Evolutionary conservation across 2,113 vertebrate genomes (phyloP), one percentile per base, ranked within the genome.

Genomic region (Apaloderma vittatum): DNA sequence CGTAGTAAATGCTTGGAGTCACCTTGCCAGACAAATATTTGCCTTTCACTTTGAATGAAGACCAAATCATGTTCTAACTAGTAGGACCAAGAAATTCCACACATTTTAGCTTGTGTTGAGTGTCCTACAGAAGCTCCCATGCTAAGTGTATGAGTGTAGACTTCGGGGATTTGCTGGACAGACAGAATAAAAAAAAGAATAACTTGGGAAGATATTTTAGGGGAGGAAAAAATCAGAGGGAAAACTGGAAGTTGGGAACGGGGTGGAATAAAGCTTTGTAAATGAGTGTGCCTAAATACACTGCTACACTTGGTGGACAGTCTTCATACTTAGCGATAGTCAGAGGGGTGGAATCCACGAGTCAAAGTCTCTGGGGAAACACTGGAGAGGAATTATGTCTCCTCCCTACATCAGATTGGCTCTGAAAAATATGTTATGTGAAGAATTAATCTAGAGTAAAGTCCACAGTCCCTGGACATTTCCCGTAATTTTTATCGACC

Each of bases 1-100:
- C 18, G 2, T 93, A 97, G 93, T 97, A 97, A 96, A 97, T 94
- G 84, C 93, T 95, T 29, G 52, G 90, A 95, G 87, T 97, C 95
- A 97, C 91, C 90, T 93, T 96, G 90, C 97, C 96, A 97, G 94
- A 92, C 90, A 96, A 96, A 97, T 94, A 91, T 93, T 95, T 95
- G 94, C 82, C 80, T 97, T 97, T 97, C 83, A 78, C 82, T 95
- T 94, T 96, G 90, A 95, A 91, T 95, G 85, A 86, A 91, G 88
- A 92, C 96, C 94, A 97, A 86, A 92, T 94, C 93, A 51, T 97
- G 94, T 94, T 94, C 95, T 92, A 84, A 96, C 97, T 94, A 93
- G 97, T 30, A 93, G 78, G 76, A 83, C 79, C 84, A 87, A 96
- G 65, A 65, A 94, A 96, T 96, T 92, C 92, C 94, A 70, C 12